phyloP scores from a whole-genome alignment of 1,140 invertebrate species.

The Brachystomella parvula region DNA sequence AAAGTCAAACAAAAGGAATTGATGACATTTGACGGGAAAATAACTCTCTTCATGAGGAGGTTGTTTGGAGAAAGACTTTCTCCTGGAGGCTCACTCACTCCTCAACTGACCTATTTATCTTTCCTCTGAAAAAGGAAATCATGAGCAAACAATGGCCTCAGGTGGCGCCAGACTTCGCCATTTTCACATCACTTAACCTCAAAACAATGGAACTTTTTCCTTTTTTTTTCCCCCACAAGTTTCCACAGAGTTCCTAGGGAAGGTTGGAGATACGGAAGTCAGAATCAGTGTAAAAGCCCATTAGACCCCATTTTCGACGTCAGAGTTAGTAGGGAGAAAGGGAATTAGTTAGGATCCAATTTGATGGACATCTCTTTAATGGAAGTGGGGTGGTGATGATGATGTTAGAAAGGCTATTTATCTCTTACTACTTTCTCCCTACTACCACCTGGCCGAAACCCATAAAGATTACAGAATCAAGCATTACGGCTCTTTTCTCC shows the following conservation, averaged over 20 bases:
- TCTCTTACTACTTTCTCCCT: background rate
- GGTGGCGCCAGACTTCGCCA: constrained; percentile 1
- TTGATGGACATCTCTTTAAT: constrained; percentile 6
- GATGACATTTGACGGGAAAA: constrained; percentile 4
- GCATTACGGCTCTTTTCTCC: background rate
- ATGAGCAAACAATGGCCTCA: background rate
- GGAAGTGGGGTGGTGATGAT: background rate
- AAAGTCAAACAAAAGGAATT: background rate
- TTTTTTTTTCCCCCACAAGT: too few species aligned
- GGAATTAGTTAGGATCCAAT: background rate
- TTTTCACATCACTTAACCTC: background rate
- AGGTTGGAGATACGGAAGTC: background rate
- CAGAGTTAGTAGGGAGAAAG: background rate
- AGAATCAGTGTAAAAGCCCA: background rate
- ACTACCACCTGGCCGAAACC: background rate
- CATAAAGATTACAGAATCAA: constrained; percentile 4
- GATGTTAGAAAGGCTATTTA: background rate
- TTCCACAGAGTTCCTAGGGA: background rate
- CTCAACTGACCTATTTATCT: constrained; percentile 8
- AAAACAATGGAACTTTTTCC: background rate
- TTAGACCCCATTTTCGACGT: too few species aligned
- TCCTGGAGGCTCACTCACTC: background rate
- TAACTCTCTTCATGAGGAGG: background rate
- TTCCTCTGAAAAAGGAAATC: background rate
- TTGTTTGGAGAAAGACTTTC: background rate